Evolutionary conservation across 2,113 vertebrate species (phyloP), one percentile per base, ranked within the genome.

Genomic region (Athene noctua): DNA sequence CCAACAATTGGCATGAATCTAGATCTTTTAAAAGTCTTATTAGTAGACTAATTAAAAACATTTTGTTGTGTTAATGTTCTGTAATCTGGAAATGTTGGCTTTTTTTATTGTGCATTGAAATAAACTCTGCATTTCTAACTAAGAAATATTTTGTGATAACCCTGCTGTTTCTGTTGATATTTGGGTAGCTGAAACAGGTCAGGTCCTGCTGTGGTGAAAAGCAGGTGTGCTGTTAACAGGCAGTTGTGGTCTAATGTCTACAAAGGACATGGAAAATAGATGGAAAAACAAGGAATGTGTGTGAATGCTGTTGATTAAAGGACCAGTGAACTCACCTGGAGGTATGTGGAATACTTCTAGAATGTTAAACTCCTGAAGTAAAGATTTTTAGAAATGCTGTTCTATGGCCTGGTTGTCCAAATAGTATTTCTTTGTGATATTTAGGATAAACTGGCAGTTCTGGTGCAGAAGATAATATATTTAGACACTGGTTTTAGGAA

Each of bases 81-180:
- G 96, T 97, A 96, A 97, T 97, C 96, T 98, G 95, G 94, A 98
- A 94, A 86, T 4, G 29, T 70, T 96, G 93, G 94, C 95, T 97
- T 96, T 98, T 98, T 98, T 98, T 98, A 97, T 98, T 97, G 98
- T 90, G 96, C 97, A 55, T 98, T 86, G 95, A 97, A 98, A 98
- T 98, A 98, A 98, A 98, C 92, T 58, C 71, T 97, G 97, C 96
- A 85, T 98, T 98, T 98, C 97, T 98, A 98, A 97, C 93, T 92
- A 98, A 98, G 97, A 77, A 66, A 8, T 23, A 36, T 5, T 44
- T 96, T 90, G 97, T 97, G 97, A 65, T 93, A 86, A 91, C 42
- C 25, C 54, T 97, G 78, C 92, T 95, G 40, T 86, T 88, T 87
- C 73, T 83, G 86, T 96, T 88, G 26, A 15, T 75, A 10, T 6